Evolutionary conservation across 2,888 invertebrate genomes (phyloP).

Genomic region (Penaeus monodon): DNA sequence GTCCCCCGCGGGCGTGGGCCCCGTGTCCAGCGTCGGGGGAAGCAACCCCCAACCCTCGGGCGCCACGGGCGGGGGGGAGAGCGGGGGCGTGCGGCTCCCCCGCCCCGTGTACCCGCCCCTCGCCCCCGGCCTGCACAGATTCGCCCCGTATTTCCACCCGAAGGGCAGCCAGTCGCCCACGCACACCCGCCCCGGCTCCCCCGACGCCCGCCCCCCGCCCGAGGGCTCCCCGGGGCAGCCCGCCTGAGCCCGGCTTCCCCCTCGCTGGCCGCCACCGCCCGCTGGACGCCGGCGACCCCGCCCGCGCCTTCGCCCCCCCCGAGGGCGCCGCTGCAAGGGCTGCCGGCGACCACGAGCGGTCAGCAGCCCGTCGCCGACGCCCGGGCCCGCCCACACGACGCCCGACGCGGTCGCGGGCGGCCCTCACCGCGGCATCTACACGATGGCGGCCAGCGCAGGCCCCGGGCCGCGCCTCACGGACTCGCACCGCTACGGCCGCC

Average conservation of each 20-base stretch:
- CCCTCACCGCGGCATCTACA: too few species aligned
- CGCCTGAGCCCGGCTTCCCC: constrained; percentile 35
- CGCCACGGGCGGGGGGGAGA: constrained; percentile 11
- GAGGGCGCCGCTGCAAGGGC: too few species aligned
- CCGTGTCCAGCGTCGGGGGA: constrained; percentile 18
- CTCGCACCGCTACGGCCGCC: too few species aligned
- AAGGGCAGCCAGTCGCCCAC: constrained; percentile 44
- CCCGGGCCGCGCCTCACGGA: too few species aligned
- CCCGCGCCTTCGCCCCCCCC: background rate
- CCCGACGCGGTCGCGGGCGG: too few species aligned
- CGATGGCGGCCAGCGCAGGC: too few species aligned
- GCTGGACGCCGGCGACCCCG: background rate
- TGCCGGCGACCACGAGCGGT: too few species aligned
- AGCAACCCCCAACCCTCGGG: constrained; percentile 22
- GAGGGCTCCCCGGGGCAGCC: constrained; percentile 52
- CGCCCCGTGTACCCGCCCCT: constrained; percentile 59
- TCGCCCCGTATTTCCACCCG: constrained; percentile 62
- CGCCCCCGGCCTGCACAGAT: constrained; percentile 52
- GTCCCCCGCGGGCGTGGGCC: constrained; percentile 31
- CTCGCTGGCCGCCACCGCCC: background rate
- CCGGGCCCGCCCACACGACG: too few species aligned
- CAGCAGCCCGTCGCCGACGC: too few species aligned
- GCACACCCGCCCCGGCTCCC: constrained; percentile 38
- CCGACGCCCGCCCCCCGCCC: constrained; percentile 50
- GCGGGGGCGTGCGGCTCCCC: constrained; percentile 51